Base-by-base conservation (phyloP, 2,113 vertebrate species). In the Melospiza melodia region DNA sequence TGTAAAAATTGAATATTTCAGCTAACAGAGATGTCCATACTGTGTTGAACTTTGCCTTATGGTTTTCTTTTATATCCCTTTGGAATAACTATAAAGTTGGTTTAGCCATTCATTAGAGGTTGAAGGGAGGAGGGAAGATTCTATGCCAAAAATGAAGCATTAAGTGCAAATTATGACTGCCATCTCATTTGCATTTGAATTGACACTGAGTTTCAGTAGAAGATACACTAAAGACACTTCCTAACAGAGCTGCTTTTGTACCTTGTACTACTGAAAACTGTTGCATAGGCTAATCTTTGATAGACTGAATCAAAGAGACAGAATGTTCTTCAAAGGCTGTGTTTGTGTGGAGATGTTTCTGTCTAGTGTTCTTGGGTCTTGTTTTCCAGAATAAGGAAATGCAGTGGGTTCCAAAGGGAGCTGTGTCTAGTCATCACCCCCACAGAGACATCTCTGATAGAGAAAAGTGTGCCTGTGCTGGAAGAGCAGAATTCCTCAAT, bases 161-260 rank as follows among this genome's bases (percentile, higher is more conserved):
- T 87, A 74, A 74, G 62, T 79, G 54, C 27, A 72, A 44, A 39
- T 89, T 48, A 23, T 93, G 62, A 72, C 57, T 88, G 39, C 71
- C 21, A 20, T 83, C 51, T 89, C 31, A 66, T 89, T 74, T 84
- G 30, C 48, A 75, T 89, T 75, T 58, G 65, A 89, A 75, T 51
- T 87, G 51, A 58, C 39, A 12, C n/a, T 28, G 51, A 51, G 30
- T 85, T 93, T 82, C 62, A 79, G 41, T 21, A 65, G 39, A 59
- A 87, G 48, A 43, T 78, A 37, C 35, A 67, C 16, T 84, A 75
- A 91, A 89, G 62, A 37, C 5, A 7, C 54, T 72, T 91, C 24
- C 31, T 65, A 65, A 82, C 44, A 82, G 59, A 92, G 27, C 58
- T 84, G 61, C 61, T 79, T 87, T 94, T 94, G 80, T 90, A 87